phyloP scores from a whole-genome alignment of 2,797 vertebrate genomes.

The Brachyrhaphis roseni region DNA sequence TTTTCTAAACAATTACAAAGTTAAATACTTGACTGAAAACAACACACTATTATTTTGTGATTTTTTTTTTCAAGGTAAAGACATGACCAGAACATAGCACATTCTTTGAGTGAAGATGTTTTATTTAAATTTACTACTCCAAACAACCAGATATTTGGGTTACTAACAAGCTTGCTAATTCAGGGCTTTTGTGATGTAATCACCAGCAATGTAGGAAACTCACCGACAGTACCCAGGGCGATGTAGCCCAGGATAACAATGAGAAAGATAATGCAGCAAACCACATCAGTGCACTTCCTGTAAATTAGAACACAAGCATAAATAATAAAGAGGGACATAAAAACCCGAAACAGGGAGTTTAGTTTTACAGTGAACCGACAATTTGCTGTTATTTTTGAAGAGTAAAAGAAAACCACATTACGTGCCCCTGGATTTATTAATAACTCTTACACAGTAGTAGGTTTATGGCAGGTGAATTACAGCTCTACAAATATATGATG shows the following conservation, averaged over 20 bases:
- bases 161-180: slow-evolving; percentile 21
- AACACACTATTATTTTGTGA: neutral
- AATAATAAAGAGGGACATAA: slow-evolving; percentile 13
- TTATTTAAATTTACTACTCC: slow-evolving; percentile 32
- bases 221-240: slow-evolving; percentile 90
- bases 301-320: slow-evolving; percentile 50
- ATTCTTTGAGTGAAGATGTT: slow-evolving; percentile 28
- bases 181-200: slow-evolving; percentile 49
- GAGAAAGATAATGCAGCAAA: slow-evolving; percentile 93
- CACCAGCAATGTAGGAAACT: slow-evolving; percentile 74
- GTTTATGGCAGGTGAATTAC: slow-evolving; percentile 2
- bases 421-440: slow-evolving; percentile 2
- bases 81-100: neutral
- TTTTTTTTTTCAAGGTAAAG: neutral
- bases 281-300: slow-evolving; percentile 91
- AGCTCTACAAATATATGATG: slow-evolving; percentile 26
- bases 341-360: slow-evolving; percentile 15
- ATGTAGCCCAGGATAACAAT: slow-evolving; percentile 91
- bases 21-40: neutral
- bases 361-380: neutral
- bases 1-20: neutral
- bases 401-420: neutral
- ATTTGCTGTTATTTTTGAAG: slow-evolving; percentile 2
- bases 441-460: slow-evolving; percentile 5
- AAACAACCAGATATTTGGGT: slow-evolving; percentile 44